Base-by-base conservation (phyloP, 1,140 invertebrate species). In the Nasonia giraulti region DNA sequence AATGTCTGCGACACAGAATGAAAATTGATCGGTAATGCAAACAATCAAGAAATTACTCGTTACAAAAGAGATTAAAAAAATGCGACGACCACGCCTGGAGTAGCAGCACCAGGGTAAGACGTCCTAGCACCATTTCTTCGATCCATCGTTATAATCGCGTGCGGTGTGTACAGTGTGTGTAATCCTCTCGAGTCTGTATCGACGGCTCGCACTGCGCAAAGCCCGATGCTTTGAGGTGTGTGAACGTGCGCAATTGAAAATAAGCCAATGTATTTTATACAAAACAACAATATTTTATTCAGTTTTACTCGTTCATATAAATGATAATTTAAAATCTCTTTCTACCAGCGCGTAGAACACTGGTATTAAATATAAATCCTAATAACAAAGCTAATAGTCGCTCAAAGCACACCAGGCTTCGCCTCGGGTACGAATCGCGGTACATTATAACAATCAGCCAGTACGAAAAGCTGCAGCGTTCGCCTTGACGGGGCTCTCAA, bases 41-140 rank as follows among this genome's bases (percentile, higher is more conserved):
- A 55, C 77, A 80, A 80, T 55, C 33, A 11, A 69, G 27, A 69
- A 27, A 69, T 14, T 0, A 27, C 2, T 79, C 0, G 7, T 4
- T 80, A 80, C 14, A 75, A 77, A 81, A 84, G 27, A 84, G 74
- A 31, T 71, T 14, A 74, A 31, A 79, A 83, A 23, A 66, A 23
- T 23, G 68, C 68, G 68, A 76, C 50, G 14, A 69, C 37, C 50
- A 33, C 71, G 27, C 7, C 55, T 85, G 73, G 82, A 44, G 78
- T 87, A 84, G 87, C 78, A 91, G 89, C 91, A 90, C 90, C 90
- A 89, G 87, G 89, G 87, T 90, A 86, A 87, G 85, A 87, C 87
- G 83, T 89, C 89, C 89, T 92, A 91, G 91, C 91, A 92, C 91
- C 91, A 90, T 91, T 71, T 71, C 86, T 89, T 86, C 80, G 37